Base-by-base conservation (phyloP, 1,140 invertebrate genomes). In the Helicoverpa zea region DNA sequence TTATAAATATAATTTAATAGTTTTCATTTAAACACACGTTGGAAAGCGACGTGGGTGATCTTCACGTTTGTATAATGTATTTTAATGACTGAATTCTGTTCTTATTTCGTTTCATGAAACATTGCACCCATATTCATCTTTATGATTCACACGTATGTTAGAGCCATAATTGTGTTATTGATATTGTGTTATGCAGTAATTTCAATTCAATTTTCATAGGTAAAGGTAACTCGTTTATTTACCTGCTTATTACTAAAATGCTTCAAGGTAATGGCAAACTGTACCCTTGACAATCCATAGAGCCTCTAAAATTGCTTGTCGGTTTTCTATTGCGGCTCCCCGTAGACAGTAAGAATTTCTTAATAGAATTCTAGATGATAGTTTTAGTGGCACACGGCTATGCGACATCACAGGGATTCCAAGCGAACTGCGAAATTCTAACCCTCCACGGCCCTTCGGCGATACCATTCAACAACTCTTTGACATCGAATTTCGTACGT, bases 341-440 rank as follows among this genome's bases (percentile, higher is more conserved):
- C 49, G 3, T 58, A 58, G 73, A 78, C 66, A 56, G 70, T 81
- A 66, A 80, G 79, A 83, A 83, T 83, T 83, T 79, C 79, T 76
- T 81, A 82, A 83, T 85, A 81, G 70, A 78, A 83, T 83, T 79
- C 70, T 68, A 79, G 23, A 74, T 81, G 73, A 80, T 83, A 83
- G 84, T 81, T 83, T 82, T 61, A 85, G 74, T 80, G 64, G 73
- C 79, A 79, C 61, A 52, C 56, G 74, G 74, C 35, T 63, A 47
- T 68, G 79, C 35, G 79, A 88, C 83, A 87, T 88, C 81, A 87
- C 52, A 87, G 82, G 72, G 61, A 88, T 88, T 89, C 86, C 85
- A 78, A 14, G 73, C 64, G 58, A 56, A 81, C 79, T 82, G 56
- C 64, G 56, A 56, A 81, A 81, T 82, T 79, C 54, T 52, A 76